A percentile compares a stretch with the other conserved stretches of the same genome.
These are phyloP conservation scores for Muscicapa comitata DNA, from an alignment of 2,797 vertebrate species.

Conservation along the genomic window DNA sequence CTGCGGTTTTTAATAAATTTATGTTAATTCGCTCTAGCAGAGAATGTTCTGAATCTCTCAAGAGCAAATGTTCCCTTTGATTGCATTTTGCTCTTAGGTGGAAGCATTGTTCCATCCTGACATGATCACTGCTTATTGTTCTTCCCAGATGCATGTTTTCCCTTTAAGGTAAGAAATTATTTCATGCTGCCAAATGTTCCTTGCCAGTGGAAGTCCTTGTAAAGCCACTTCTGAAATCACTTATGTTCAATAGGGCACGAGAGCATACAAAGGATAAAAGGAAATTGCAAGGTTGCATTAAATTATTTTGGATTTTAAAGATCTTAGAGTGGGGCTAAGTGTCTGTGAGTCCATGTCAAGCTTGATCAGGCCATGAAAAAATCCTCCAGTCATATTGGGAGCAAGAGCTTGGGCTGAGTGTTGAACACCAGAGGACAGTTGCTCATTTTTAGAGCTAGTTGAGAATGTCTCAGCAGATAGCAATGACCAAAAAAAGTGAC, in stretches of 20 bases:
- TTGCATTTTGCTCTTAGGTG: constrained; percentile 9
- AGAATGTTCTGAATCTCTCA: not conserved
- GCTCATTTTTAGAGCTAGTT: not conserved
- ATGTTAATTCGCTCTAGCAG: not conserved
- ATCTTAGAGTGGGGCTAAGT: not conserved
- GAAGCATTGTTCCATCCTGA: not conserved
- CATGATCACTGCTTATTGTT: not conserved
- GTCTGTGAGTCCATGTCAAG: not conserved
- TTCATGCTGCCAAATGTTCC: not conserved
- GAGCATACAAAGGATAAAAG: not conserved
- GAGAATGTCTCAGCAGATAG: not conserved
- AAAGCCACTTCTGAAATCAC: not conserved
- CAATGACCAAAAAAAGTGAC: not conserved
- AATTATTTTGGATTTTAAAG: not conserved
- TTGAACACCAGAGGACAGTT: not conserved
- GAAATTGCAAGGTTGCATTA: not conserved
- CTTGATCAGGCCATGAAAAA: not conserved
- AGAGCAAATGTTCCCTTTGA: not conserved
- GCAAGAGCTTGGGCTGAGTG: not conserved
- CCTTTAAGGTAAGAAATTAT: not conserved
- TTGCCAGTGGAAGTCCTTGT: not conserved
- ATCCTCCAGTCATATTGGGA: not conserved
- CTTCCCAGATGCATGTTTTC: not conserved
- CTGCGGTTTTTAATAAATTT: constrained; percentile 10
- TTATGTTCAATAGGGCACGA: not conserved